Evolutionary conservation across 2,113 vertebrate genomes (phyloP), one percentile per base, ranked within the genome.

Genomic region (Mionectes macconnelli): DNA sequence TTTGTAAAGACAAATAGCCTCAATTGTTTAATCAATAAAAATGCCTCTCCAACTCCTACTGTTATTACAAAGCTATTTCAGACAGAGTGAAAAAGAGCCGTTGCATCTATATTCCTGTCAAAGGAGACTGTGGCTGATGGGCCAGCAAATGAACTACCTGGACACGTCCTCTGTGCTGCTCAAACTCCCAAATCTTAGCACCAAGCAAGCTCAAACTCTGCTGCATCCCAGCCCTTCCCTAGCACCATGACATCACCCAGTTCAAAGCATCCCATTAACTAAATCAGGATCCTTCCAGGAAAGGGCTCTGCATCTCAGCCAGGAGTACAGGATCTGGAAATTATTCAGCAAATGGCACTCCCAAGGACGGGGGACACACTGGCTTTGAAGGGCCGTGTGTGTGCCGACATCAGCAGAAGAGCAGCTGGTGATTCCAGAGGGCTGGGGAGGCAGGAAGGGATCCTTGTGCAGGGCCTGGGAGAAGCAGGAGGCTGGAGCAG

Each of bases 11-110:
- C 95, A 98, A 97, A 98, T 97, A 30, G 52, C 93, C 95, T 96
- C 96, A 28, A 98, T 98, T 97, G 97, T 93, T 97, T 98, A 97
- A 98, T 98, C 98, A 98, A 98, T 98, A 98, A 97, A 97, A 98
- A 97, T 97, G 97, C 97, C 98, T 97, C 96, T 98, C 94, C 33
- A 57, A 93, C 95, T 96, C 97, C 96, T 96, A 66, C 96, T 94
- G 96, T 96, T 98, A 97, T 97, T 97, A 96, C 93, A 94, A 77
- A 98, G 97, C 97, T 91, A 93, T 97, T 97, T 96, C 96, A 97
- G 97, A 87, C 88, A 56, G 97, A 97, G 93, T 72, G 93, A 91
- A 90, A 95, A 84, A 97, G 93, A 87, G 89, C 87, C 91, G 59
- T 23, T 90, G 57, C 83, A 97, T 97, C 96, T 96, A 87, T 97